phyloP scores from a whole-genome alignment of 2,797 vertebrate genomes.

The Lagodon rhomboides region DNA sequence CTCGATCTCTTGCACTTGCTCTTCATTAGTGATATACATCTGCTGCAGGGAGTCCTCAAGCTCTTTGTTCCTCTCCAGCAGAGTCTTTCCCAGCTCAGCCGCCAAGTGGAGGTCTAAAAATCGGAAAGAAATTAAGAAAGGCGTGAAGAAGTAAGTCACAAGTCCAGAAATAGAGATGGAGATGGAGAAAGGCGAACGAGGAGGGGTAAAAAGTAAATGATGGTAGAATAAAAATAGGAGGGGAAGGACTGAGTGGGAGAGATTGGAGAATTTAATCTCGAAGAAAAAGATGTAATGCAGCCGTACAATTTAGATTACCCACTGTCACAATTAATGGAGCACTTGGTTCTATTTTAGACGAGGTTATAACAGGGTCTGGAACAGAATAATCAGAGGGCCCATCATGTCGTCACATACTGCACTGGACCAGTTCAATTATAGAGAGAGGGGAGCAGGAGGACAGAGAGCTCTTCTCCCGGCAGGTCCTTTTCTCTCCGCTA shows the following conservation, averaged over 20 bases:
- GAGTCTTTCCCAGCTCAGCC: conserved; percentile 93
- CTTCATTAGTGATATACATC: conserved; percentile 98
- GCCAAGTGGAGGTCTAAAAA: conserved; percentile 92
- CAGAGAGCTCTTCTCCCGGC: conserved; percentile 30
- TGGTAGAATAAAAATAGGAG: no score
- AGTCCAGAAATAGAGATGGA: background rate
- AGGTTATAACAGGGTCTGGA: conserved; percentile 46
- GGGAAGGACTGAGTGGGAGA: background rate
- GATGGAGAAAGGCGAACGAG: background rate
- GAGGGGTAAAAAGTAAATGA: background rate
- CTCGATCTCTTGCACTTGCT: conserved; percentile 99
- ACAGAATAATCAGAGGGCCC: conserved; percentile 37
- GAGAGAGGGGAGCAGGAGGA: conserved; percentile 19
- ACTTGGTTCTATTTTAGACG: conserved; percentile 61
- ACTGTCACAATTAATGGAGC: conserved; percentile 36
- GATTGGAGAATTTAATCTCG: conserved; percentile 16
- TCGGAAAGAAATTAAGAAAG: background rate
- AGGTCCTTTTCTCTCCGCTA: conserved; percentile 7
- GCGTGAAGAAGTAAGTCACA: background rate
- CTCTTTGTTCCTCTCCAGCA: conserved; percentile 98
- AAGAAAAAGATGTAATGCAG: conserved; percentile 13
- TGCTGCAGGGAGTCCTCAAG: conserved; percentile 98
- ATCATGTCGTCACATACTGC: conserved; percentile 8
- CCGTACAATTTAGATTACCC: conserved; percentile 24
- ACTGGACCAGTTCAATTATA: conserved; percentile 27